Percentiles rank a stretch among this genome's conserved stretches.
phyloP scores from a whole-genome alignment of 2,888 invertebrate genomes.

The Eupsilia transversa region DNA sequence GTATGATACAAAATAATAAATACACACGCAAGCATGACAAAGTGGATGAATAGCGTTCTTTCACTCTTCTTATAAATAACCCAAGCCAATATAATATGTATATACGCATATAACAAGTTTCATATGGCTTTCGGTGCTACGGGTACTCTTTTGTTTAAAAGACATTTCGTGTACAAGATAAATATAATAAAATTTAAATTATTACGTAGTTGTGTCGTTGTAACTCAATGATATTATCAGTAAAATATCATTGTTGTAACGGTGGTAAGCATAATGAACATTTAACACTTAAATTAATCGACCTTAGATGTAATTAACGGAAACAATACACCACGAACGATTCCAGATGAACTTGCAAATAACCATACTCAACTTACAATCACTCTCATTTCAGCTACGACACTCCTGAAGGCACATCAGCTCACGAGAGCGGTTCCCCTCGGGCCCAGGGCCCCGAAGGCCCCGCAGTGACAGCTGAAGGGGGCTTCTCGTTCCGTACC shows the following conservation, averaged over 20 bases:
- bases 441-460: conserved; percentile 90
- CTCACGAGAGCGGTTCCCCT: conserved; percentile 91
- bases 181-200: too few relatives aligned
- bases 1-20: too few relatives aligned
- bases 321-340: background rate
- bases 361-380: background rate
- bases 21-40: too few relatives aligned
- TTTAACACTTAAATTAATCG: background rate
- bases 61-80: too few relatives aligned
- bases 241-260: background rate
- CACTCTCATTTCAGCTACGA: conserved; percentile 87
- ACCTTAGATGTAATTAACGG: background rate
- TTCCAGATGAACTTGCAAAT: background rate
- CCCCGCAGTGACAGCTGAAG: conserved; percentile 91
- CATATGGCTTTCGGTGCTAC: too few relatives aligned
- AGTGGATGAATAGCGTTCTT: too few relatives aligned
- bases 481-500: conserved; percentile 92
- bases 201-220: too few relatives aligned
- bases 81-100: too few relatives aligned
- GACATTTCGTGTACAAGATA: too few relatives aligned
- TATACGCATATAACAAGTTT: too few relatives aligned
- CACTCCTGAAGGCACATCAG: conserved; percentile 92
- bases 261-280: background rate
- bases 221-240: too few relatives aligned
- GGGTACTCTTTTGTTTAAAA: too few relatives aligned